A percentile compares a stretch with the other conserved stretches of the same genome.
phyloP scores from a whole-genome alignment of 2,888 invertebrate species.

The Plebejus melissa region DNA sequence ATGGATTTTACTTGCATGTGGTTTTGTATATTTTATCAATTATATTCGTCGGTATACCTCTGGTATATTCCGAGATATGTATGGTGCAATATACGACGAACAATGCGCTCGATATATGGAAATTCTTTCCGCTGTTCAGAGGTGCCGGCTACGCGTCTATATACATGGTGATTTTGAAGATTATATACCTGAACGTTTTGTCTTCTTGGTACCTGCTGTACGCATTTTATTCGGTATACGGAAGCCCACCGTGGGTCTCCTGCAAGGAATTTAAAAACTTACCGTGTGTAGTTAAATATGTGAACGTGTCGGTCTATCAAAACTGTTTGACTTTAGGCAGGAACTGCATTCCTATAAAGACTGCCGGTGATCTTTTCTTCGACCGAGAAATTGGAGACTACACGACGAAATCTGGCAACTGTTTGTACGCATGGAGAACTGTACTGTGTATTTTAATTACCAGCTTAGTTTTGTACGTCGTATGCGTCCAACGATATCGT shows the following conservation, averaged over 20 bases:
- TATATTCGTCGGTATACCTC: constrained; percentile 61
- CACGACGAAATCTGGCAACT: constrained; percentile 45
- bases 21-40: constrained; percentile 46
- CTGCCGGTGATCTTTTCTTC: constrained; percentile 61
- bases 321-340: constrained; percentile 64
- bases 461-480: constrained; percentile 47
- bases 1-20: constrained; percentile 52
- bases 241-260: constrained; percentile 62
- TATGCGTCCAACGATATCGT: constrained; percentile 55
- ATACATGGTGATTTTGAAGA: constrained; percentile 53
- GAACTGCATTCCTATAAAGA: constrained; percentile 49
- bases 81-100: constrained; percentile 65
- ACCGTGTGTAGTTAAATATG: constrained; percentile 64
- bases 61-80: constrained; percentile 66
- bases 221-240: constrained; percentile 52
- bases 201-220: constrained; percentile 62
- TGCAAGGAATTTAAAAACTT: constrained; percentile 53
- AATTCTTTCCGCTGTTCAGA: constrained; percentile 61
- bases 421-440: constrained; percentile 53
- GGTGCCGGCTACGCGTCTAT: constrained; percentile 56
- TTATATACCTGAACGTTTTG: constrained; percentile 51
- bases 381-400: constrained; percentile 57
- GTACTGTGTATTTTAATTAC: constrained; percentile 44
- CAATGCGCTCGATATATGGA: constrained; percentile 57
- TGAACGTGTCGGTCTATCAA: constrained; percentile 62